A percentile compares a stretch with the other conserved stretches of the same genome.
Conservation (phyloP, 2,113 vertebrate genomes). For the Pampusana beccarii region DNA sequence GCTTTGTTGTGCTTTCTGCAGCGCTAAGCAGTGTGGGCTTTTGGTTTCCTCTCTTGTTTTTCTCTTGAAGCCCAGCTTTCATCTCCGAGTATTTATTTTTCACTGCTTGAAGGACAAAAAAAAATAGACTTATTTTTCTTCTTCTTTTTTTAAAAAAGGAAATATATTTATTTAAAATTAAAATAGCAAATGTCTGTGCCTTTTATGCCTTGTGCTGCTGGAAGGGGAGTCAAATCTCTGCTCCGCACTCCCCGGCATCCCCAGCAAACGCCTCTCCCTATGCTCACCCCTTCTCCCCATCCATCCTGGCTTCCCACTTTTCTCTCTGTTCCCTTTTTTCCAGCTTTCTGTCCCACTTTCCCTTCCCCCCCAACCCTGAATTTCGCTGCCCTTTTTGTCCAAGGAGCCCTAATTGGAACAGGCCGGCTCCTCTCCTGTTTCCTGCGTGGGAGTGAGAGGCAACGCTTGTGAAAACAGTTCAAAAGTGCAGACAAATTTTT, state of each 20-base stretch:
- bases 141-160: background rate
- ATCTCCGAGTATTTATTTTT: conserved; percentile 75
- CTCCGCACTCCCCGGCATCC: background rate
- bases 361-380: background rate
- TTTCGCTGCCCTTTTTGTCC: background rate
- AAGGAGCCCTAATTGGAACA: conserved; percentile 66
- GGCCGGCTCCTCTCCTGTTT: conserved; percentile 72
- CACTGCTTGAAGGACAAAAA: conserved; percentile 42
- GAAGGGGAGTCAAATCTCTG: background rate
- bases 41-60: conserved; percentile 74
- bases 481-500: conserved; percentile 83
- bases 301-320: background rate
- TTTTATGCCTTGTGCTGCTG: background rate
- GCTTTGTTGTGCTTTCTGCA: conserved; percentile 79
- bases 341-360: background rate
- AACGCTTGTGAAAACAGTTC: conserved; percentile 81
- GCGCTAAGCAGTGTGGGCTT: conserved; percentile 71
- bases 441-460: conserved; percentile 82
- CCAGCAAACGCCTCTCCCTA: background rate
- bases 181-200: conserved; percentile 47
- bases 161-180: conserved; percentile 70
- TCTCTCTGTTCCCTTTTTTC: background rate
- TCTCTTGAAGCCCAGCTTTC: conserved; percentile 75
- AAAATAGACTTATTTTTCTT: background rate
- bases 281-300: background rate